Evolutionary conservation across 2,888 invertebrate species (phyloP), one percentile per base, ranked within the genome.

Genomic region (Ectemnius continuus): DNA sequence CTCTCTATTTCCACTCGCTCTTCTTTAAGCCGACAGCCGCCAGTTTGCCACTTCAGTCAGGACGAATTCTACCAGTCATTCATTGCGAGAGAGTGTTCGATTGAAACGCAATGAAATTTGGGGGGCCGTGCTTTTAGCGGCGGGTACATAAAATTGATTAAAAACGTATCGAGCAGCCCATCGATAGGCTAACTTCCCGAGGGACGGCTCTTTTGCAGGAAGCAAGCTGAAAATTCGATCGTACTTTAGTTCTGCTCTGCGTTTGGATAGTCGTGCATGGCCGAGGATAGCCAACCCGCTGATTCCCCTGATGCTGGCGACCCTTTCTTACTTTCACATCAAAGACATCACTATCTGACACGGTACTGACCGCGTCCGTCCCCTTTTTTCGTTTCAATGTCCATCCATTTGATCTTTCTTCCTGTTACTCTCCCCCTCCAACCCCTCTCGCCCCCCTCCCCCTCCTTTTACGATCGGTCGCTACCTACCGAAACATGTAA

Each of bases 401-500:
- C 65, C 79, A 58, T 75, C 81, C 65, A 79, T 84, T 84, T 82
- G 82, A 85, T 84, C 79, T 80, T 78, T 75, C 73, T 73, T 36
- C 36, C 36, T 36, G 36, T 36, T 36, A 36, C 36, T 8, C 36
- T 36, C 6, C 36, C 36, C 36, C 4, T 36, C 0, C 11, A 8
- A 6, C 36, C 36, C 1, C 3, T 64, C 36, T 66, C 76, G 59
- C 23, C 70, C 65, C 52, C 47, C 20, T 60, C 47, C 52, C 59
- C 23, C 70, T 70, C 74, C 78, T 80, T 85, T 86, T 83, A 85
- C 83, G 84, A 85, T 75, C 83, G 79, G 68, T 48, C 82, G 73
- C 67, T 76, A 75, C 77, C 77, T 80, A 82, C 69, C 82, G 81
- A 84, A 83, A 85, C 86, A 87, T 85, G 87, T 86, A 87, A 86